Evolutionary conservation across 2,888 invertebrate genomes (phyloP).

Genomic region (Trichogramma evanescens): DNA sequence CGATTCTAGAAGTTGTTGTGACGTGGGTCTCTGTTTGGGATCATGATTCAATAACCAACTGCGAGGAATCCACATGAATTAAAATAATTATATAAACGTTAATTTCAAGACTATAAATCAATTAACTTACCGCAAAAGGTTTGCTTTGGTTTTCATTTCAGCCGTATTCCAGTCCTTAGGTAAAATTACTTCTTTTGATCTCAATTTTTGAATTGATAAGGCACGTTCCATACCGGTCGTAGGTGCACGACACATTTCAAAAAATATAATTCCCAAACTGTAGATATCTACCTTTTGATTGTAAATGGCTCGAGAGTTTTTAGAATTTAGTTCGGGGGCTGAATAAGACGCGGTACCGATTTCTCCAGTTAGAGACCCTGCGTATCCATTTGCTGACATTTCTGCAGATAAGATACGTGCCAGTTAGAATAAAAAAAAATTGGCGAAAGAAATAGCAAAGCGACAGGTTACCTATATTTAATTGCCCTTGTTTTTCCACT

Average conservation of each 20-base stretch:
- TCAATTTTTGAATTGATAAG: conserved; percentile 65
- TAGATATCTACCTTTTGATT: conserved; percentile 77
- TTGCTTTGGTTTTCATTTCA: conserved; percentile 55
- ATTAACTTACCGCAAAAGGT: conserved; percentile 55
- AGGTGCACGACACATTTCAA: conserved; percentile 89
- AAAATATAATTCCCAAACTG: conserved; percentile 81
- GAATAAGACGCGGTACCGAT: conserved; percentile 94
- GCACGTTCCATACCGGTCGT: conserved; percentile 86
- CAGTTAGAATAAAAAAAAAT: too few species aligned
- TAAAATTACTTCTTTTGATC: conserved; percentile 63
- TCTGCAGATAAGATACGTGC: too few species aligned
- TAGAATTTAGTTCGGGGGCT: conserved; percentile 80
- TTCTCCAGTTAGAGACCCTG: conserved; percentile 63
- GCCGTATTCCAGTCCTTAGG: conserved; percentile 61
- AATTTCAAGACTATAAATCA: neutral
- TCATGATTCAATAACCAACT: conserved; percentile 81
- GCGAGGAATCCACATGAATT: conserved; percentile 6
- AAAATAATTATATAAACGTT: conserved; percentile 14
- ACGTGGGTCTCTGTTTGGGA: conserved; percentile 73
- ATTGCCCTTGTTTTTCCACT: too few species aligned
- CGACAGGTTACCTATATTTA: too few species aligned
- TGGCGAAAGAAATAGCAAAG: too few species aligned
- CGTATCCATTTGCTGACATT: conserved; percentile 28
- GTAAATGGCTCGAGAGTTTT: conserved; percentile 65
- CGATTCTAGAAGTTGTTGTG: conserved; percentile 75